Conservation (phyloP, 2,113 vertebrate species). For the Chiloscyllium plagiosum region DNA sequence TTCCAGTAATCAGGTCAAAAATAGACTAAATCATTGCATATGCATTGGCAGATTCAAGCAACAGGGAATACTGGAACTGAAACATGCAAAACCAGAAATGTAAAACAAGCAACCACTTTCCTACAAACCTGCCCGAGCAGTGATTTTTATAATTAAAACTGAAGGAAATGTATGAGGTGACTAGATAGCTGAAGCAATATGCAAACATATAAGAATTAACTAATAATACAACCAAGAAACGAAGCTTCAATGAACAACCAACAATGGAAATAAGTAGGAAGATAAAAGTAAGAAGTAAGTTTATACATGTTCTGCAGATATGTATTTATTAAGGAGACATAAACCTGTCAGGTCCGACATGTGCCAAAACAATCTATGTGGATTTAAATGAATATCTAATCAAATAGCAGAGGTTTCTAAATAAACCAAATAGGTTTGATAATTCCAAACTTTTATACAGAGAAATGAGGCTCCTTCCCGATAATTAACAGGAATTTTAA, state of each 20-base stretch:
- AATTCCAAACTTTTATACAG: neutral
- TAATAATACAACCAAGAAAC: neutral
- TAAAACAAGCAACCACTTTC: neutral
- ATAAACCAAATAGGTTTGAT: neutral
- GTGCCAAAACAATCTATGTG: neutral
- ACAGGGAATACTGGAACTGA: neutral
- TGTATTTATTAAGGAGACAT: neutral
- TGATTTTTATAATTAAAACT: neutral
- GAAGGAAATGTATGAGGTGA: neutral
- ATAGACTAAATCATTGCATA: neutral
- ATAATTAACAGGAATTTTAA: neutral
- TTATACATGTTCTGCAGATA: neutral
- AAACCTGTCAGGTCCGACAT: neutral
- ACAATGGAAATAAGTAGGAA: neutral
- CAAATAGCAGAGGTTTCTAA: neutral
- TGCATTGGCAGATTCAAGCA: neutral
- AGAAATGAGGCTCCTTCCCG: neutral
- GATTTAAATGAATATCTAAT: neutral
- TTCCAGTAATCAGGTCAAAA: neutral
- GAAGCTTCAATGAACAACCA: neutral
- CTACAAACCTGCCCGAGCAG: neutral
- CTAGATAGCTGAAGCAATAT: neutral
- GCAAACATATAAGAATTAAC: too few relatives aligned
- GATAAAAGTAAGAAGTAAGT: neutral
- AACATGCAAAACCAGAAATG: neutral